Evolutionary conservation across 2,113 vertebrate species (phyloP), one percentile per base, ranked within the genome.

Genomic region (Emberiza fucata): DNA sequence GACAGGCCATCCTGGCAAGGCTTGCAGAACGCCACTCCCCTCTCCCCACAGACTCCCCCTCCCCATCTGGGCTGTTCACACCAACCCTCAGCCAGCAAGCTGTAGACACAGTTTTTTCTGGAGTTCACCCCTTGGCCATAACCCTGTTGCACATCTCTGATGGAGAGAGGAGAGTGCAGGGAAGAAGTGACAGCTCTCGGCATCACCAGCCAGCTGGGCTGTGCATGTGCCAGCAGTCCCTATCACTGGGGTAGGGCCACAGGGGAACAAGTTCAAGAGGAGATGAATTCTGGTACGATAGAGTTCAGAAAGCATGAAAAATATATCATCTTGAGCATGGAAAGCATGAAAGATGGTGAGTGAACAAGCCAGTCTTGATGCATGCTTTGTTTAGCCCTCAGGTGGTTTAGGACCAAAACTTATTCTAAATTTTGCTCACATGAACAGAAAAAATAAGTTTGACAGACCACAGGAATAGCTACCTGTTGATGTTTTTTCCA

Each of bases 31-130:
- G 15, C 20, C 11, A 8, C 7, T 28, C 3, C 17, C 18, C 14
- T 63, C 17, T 39, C 29, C 39, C 44, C 35, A 40, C 5, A 22
- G 16, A 31, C 27, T 48, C 61, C 44, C 35, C 16, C 20, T 54
- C 57, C 44, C 5, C 4, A 18, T 35, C 8, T 22, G 24, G 19
- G 9, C 5, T 69, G 8, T 40, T 73, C 3, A 12, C 50, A 56
- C 7, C 63, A 50, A 39, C 6, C 25, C 44, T 47, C 68, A 64
- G 48, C 18, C 35, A 68, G 47, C 28, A 66, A 57, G 47, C 2
- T 0, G 28, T 7, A 73, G 56, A 4, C 0, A 0, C 1, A 0
- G 45, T 48, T 79, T 76, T 22, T 44, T 50, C 51, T 45, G 50
- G 7, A 29, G 47, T 33, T 78, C 78, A n/a, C 5, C 19, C 22